These are phyloP conservation scores for Zaprionus ornatus DNA, from an alignment of 1,140 invertebrate genomes.

Conservation along the genomic window DNA sequence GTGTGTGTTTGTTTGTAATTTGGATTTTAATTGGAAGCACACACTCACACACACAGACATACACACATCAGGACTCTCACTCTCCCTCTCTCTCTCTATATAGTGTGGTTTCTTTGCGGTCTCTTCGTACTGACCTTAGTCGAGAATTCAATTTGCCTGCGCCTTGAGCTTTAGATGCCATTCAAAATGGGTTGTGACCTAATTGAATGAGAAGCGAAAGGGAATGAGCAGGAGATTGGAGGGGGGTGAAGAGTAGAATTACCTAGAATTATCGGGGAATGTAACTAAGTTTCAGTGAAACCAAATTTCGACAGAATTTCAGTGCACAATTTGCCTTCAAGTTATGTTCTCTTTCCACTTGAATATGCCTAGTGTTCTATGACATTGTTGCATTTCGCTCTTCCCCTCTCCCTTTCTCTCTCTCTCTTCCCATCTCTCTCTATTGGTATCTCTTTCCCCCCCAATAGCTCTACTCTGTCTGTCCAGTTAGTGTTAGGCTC, in stretches of 20 bases:
- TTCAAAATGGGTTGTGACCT: constrained; percentile 1
- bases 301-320: not conserved
- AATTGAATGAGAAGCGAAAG: not conserved
- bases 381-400: not conserved
- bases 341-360: too few relatives aligned
- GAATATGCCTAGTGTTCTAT: too few relatives aligned
- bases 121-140: constrained; percentile 2
- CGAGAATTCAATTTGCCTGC: constrained; percentile 28
- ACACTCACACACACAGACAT: constrained; percentile 36
- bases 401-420: too few relatives aligned
- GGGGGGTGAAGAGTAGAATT: not conserved
- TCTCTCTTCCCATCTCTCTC: too few relatives aligned
- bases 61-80: not conserved
- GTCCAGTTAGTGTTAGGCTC: too few relatives aligned
- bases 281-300: not conserved
- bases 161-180: constrained; percentile 14
- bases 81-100: not conserved
- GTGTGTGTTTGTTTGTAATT: constrained; percentile 65
- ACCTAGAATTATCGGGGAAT: not conserved
- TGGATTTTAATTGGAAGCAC: constrained; percentile 70
- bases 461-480: too few relatives aligned
- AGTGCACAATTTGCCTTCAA: not conserved
- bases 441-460: too few relatives aligned
- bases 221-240: not conserved
- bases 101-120: not conserved